Percentiles rank a stretch among this genome's conserved stretches.
These are phyloP conservation scores for Panthera leo DNA, from an alignment of 2,113 vertebrate genomes.

Conservation along the genomic window DNA sequence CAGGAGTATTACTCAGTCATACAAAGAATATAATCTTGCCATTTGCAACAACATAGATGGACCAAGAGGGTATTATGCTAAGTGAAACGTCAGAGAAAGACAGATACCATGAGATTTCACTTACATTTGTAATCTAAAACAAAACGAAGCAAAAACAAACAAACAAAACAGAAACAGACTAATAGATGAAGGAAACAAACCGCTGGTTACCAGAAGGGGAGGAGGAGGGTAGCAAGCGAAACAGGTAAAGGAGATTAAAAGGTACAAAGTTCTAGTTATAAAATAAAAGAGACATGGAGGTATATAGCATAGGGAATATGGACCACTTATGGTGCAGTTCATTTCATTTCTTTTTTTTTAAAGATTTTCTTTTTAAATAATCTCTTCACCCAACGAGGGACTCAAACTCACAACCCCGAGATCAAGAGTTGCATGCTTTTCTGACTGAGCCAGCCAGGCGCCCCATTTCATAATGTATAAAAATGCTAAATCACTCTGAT, in stretches of 20 bases:
- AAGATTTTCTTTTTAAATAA: too few species aligned
- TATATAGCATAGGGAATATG: neutral
- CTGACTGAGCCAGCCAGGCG: too few species aligned
- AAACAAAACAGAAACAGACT: neutral
- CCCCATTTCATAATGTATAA: neutral
- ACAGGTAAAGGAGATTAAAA: neutral
- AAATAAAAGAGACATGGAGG: neutral
- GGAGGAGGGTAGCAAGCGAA: neutral
- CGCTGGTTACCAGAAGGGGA: neutral
- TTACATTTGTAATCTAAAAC: neutral
- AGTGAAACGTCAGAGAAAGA: neutral
- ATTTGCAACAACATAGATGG: neutral
- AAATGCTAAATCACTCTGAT: neutral
- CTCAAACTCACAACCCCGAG: too few species aligned
- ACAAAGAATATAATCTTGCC: neutral
- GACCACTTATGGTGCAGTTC: too few species aligned
- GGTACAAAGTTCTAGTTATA: neutral
- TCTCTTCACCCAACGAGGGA: too few species aligned
- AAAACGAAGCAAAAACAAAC: neutral
- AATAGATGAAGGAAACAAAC: neutral
- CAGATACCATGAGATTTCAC: neutral
- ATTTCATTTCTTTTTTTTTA: too few species aligned
- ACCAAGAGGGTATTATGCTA: neutral
- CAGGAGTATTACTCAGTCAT: neutral
- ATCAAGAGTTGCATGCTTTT: too few species aligned